phyloP scores from a whole-genome alignment of 2,888 invertebrate species.

The Protodeltote pygarga region DNA sequence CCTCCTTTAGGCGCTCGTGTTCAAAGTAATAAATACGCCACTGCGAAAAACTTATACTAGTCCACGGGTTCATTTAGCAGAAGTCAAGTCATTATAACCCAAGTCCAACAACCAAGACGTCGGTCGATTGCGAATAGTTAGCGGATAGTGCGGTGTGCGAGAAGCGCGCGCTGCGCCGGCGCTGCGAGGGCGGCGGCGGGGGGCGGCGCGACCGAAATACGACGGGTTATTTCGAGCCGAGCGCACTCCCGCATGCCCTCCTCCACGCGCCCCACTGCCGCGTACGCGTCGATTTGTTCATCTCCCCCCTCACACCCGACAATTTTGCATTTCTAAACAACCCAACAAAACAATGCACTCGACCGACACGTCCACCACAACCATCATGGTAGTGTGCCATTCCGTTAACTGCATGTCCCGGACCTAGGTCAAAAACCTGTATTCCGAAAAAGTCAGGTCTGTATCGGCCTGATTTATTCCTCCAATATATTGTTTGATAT shows the following conservation, averaged over 20 bases:
- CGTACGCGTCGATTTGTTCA: conserved; percentile 15
- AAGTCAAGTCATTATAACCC: conserved; percentile 93
- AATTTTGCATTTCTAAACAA: conserved; percentile 54
- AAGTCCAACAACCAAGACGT: conserved; percentile 94
- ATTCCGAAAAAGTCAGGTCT: neutral
- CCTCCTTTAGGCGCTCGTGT: conserved; percentile 74
- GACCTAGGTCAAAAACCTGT: no score
- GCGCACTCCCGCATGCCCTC: conserved; percentile 72
- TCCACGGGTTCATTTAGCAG: conserved; percentile 89
- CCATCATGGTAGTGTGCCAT: neutral
- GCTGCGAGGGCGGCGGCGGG: conserved; percentile 60
- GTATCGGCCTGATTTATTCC: no score
- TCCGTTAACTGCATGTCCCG: no score
- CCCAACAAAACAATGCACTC: conserved; percentile 37
- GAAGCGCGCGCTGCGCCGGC: conserved; percentile 67
- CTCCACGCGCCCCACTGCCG: conserved; percentile 47
- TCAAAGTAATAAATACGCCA: conserved; percentile 77
- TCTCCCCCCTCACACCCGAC: conserved; percentile 42
- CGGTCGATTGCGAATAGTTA: conserved; percentile 97
- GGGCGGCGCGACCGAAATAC: conserved; percentile 82
- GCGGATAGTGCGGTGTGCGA: conserved; percentile 90
- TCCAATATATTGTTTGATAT: no score
- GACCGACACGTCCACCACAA: conserved; percentile 8
- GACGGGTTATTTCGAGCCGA: conserved; percentile 81
- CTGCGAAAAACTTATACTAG: conserved; percentile 83